These are phyloP conservation scores for Jaculus jaculus DNA, from an alignment of 2,113 vertebrate genomes.

Conservation along the genomic window DNA sequence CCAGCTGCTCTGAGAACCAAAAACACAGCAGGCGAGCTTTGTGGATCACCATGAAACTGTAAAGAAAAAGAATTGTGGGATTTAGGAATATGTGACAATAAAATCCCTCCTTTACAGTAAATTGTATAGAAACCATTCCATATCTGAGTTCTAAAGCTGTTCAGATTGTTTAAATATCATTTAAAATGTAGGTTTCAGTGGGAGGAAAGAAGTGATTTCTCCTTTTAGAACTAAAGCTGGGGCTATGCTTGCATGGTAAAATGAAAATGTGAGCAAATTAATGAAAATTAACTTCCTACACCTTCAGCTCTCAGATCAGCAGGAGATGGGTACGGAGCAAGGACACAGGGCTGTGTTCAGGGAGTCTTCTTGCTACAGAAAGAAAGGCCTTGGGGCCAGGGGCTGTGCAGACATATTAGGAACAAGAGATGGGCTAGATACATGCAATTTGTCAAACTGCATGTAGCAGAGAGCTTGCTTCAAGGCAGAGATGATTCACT, in stretches of 20 bases:
- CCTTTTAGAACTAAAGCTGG: conserved; percentile 43
- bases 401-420: neutral
- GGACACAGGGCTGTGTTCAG: neutral
- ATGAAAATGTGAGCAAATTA: conserved; percentile 26
- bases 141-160: conserved; percentile 40
- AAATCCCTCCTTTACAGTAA: conserved; percentile 22
- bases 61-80: conserved; percentile 16
- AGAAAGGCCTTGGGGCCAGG: neutral
- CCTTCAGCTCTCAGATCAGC: conserved; percentile 27
- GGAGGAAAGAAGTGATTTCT: neutral
- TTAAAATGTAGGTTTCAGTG: conserved; percentile 42
- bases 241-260: neutral
- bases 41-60: neutral
- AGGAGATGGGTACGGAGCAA: neutral
- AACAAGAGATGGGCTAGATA: neutral
- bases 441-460: conserved; percentile 30
- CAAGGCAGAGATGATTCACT: conserved; percentile 35
- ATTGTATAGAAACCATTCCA: neutral
- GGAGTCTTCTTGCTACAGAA: neutral
- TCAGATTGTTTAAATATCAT: conserved; percentile 32
- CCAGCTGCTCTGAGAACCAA: neutral
- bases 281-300: conserved; percentile 27
- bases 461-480: conserved; percentile 36
- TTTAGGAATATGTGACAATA: conserved; percentile 3
- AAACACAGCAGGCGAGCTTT: conserved; percentile 2